A percentile compares a stretch with the other conserved stretches of the same genome.
phyloP scores from a whole-genome alignment of 2,797 vertebrate genomes.

The Martes flavigula region DNA sequence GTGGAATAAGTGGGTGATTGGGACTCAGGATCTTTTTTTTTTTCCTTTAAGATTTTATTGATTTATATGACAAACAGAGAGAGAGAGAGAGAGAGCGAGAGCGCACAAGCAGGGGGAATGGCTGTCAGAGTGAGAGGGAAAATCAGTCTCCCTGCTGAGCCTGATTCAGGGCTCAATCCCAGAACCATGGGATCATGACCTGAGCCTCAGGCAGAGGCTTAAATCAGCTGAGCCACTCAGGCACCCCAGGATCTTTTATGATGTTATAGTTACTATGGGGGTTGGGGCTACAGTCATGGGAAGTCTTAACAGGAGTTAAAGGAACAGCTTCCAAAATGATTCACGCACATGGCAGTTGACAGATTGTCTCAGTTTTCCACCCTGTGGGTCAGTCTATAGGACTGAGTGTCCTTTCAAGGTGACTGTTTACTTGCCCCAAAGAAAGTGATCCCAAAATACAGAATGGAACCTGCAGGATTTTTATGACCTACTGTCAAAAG shows the following conservation, averaged over 20 bases:
- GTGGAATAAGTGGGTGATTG: background rate
- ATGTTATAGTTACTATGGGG: background rate
- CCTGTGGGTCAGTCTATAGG: background rate
- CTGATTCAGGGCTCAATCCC: background rate
- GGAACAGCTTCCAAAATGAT: background rate
- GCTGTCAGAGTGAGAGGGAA: background rate
- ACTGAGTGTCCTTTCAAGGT: background rate
- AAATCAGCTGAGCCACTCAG: background rate
- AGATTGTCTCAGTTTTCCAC: background rate
- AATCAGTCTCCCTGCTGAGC: background rate
- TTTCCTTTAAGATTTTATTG: background rate
- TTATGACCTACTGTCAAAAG: background rate
- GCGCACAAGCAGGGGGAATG: background rate
- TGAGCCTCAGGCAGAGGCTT: background rate
- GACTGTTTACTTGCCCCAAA: background rate
- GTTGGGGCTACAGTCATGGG: background rate
- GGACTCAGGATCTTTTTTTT: background rate
- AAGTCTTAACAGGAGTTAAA: background rate
- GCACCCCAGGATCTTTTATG: background rate
- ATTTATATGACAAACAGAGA: background rate
- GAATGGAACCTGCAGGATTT: background rate
- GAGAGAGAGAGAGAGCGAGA: background rate
- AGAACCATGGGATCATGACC: background rate
- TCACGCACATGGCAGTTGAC: background rate
- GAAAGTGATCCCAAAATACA: background rate